Evolutionary conservation across 2,888 invertebrate genomes (phyloP).

Genomic region (Drosophila mayaguana): DNA sequence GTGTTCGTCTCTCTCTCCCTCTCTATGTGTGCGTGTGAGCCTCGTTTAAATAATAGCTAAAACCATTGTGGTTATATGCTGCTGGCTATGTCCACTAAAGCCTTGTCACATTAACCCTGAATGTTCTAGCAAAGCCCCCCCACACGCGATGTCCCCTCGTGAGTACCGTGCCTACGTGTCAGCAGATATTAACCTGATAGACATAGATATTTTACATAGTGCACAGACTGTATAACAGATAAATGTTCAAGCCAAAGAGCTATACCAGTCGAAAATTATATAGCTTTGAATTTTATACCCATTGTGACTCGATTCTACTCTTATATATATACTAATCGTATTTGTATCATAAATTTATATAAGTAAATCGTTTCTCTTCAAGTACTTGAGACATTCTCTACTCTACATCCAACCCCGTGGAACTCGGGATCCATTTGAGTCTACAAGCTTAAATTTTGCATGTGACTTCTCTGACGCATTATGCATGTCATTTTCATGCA

Average conservation of each 20-base stretch:
- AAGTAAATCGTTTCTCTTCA: too few species aligned
- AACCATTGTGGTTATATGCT: conserved; percentile 56
- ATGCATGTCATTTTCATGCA: neutral
- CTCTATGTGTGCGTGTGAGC: conserved; percentile 14
- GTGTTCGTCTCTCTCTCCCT: conserved; percentile 5
- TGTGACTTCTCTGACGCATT: neutral
- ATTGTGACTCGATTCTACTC: too few species aligned
- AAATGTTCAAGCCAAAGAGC: too few species aligned
- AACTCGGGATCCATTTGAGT: neutral
- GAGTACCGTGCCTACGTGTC: neutral
- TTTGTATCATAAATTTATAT: too few species aligned
- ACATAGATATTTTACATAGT: neutral
- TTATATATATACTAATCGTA: too few species aligned
- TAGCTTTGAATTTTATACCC: too few species aligned
- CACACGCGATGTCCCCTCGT: conserved; percentile 11
- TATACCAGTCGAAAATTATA: too few species aligned
- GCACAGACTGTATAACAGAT: neutral
- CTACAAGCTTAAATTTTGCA: neutral
- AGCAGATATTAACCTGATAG: neutral
- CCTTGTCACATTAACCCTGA: conserved; percentile 58
- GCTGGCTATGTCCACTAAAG: conserved; percentile 37
- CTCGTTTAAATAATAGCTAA: conserved; percentile 70
- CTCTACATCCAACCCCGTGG: too few species aligned
- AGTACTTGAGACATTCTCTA: neutral
- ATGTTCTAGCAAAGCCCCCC: conserved; percentile 39